A percentile compares a stretch with the other conserved stretches of the same genome.
Conservation (phyloP, 2,888 invertebrate genomes). For the Chrysodeixis includens region DNA sequence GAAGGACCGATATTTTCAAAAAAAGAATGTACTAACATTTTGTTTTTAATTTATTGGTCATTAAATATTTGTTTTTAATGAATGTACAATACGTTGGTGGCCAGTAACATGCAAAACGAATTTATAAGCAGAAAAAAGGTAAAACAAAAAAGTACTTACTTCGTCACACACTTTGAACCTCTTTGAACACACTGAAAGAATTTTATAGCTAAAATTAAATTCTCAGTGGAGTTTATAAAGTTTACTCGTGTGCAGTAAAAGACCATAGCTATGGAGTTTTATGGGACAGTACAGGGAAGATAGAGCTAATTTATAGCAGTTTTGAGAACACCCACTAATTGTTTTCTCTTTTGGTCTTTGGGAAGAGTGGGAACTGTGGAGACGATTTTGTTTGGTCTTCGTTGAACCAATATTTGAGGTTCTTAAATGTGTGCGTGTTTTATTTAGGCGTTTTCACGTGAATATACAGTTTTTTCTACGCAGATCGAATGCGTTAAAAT, state of each 20-base stretch:
- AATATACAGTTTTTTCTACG: too few species aligned
- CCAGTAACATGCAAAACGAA: too few species aligned
- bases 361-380: slow-evolving; percentile 32
- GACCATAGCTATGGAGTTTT: slow-evolving; percentile 50
- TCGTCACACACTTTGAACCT: slow-evolving; percentile 9
- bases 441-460: neutral
- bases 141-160: too few species aligned
- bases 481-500: too few species aligned
- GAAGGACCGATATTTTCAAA: too few species aligned
- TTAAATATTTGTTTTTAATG: too few species aligned
- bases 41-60: too few species aligned
- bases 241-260: slow-evolving; percentile 53
- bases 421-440: neutral
- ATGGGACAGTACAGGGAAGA: slow-evolving; percentile 55
- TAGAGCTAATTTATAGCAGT: slow-evolving; percentile 57
- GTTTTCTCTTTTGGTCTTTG: slow-evolving; percentile 55
- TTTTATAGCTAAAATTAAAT: slow-evolving; percentile 27
- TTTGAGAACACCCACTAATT: slow-evolving; percentile 56
- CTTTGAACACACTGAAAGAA: slow-evolving; percentile 5
- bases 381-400: slow-evolving; percentile 1
- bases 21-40: too few species aligned
- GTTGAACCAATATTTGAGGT: neutral
- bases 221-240: slow-evolving; percentile 32
- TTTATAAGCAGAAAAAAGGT: neutral
- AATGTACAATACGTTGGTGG: too few species aligned